phyloP scores from a whole-genome alignment of 2,888 invertebrate species.

The Callinectes sapidus region DNA sequence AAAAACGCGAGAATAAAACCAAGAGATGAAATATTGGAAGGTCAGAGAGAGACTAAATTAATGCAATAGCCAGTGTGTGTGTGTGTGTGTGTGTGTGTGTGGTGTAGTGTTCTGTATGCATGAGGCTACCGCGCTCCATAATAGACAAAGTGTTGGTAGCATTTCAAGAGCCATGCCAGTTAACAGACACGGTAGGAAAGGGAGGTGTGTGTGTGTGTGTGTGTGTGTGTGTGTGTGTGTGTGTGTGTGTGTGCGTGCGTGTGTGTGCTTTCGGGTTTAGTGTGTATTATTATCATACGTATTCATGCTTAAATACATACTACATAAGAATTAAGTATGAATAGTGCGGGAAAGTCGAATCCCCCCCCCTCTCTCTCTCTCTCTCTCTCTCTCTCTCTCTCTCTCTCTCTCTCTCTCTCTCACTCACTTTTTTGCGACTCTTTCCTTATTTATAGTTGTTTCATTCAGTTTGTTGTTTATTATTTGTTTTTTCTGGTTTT shows the following conservation, averaged over 20 bases:
- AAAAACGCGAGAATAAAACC: too few species aligned
- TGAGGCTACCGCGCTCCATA: not conserved
- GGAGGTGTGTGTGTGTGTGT: not conserved
- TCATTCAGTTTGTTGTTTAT: too few species aligned
- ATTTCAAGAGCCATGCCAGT: not conserved
- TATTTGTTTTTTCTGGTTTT: too few species aligned
- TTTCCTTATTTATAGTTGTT: not conserved
- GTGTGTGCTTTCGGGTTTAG: not conserved
- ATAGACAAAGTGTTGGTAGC: slow-evolving; percentile 1
- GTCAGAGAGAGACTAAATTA: too few species aligned
- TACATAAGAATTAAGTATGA: too few species aligned
- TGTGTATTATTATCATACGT: not conserved
- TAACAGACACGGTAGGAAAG: too few species aligned
- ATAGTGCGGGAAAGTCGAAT: too few species aligned
- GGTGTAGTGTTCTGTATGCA: not conserved
- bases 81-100: slow-evolving; percentile 1
- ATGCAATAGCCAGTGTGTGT: not conserved
- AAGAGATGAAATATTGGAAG: too few species aligned
- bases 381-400: too few species aligned
- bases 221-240: not conserved
- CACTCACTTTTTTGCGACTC: not conserved
- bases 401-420: too few species aligned
- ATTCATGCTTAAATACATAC: too few species aligned
- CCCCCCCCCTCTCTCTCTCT: too few species aligned
- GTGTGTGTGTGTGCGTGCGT: not conserved